Evolutionary conservation across 2,113 vertebrate species (phyloP).

Genomic region (Mixornis gularis): DNA sequence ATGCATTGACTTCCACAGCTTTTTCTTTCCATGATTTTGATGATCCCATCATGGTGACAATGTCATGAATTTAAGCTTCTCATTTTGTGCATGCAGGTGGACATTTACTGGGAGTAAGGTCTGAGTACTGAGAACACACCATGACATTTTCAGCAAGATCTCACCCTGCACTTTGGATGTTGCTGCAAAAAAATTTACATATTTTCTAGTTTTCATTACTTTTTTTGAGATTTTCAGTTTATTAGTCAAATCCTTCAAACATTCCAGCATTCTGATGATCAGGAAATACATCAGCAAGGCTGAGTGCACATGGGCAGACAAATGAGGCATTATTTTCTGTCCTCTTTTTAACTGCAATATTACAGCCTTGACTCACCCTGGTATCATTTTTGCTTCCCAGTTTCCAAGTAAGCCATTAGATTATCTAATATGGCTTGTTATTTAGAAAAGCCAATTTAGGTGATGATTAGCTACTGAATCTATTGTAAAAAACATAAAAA

Average conservation of each 20-base stretch:
- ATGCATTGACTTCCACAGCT: not conserved
- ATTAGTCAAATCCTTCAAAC: not conserved
- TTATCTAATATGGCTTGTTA: not conserved
- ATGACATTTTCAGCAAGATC: not conserved
- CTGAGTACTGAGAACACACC: not conserved
- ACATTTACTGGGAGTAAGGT: not conserved
- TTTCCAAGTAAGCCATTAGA: not conserved
- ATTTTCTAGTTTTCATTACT: not conserved
- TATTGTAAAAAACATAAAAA: constrained; percentile 1
- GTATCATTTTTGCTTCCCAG: not conserved
- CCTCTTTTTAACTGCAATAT: not conserved
- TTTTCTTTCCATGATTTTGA: not conserved
- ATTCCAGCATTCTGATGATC: not conserved
- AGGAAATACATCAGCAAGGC: not conserved
- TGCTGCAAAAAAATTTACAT: not conserved
- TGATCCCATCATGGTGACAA: not conserved
- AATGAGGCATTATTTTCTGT: not conserved
- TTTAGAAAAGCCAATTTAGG: constrained; percentile 7
- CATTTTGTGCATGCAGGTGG: not conserved
- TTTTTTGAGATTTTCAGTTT: not conserved
- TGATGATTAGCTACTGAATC: not conserved
- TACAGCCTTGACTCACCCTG: not conserved
- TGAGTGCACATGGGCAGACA: not conserved
- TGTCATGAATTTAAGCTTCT: not conserved
- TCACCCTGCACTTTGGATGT: not conserved